Conservation (phyloP, 1,140 invertebrate genomes). For the Pseudomyrmex gracilis region DNA sequence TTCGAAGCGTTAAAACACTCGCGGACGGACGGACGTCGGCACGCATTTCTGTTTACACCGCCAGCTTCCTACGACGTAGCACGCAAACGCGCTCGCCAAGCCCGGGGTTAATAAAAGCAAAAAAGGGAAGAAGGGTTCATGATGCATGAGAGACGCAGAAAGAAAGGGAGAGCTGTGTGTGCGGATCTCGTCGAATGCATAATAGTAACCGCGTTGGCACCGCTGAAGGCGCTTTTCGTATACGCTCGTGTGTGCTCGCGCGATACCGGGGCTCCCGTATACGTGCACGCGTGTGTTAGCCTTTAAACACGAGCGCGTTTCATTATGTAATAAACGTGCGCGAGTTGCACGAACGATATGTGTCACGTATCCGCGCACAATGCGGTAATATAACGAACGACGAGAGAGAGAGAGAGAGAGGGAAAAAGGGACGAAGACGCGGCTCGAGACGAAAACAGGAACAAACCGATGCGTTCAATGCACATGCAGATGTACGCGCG, state of each 20-base stretch:
- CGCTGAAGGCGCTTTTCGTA: slow-evolving; percentile 27
- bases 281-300: slow-evolving; percentile 10
- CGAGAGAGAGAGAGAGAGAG: slow-evolving; percentile 9
- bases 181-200: slow-evolving; percentile 39
- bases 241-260: not conserved
- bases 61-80: slow-evolving; percentile 29
- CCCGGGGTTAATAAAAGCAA: slow-evolving; percentile 8
- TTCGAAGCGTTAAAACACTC: slow-evolving; percentile 10
- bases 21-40: slow-evolving; percentile 6
- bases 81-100: slow-evolving; percentile 29
- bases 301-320: slow-evolving; percentile 54
- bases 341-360: slow-evolving; percentile 54
- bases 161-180: not conserved
- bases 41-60: slow-evolving; percentile 56
- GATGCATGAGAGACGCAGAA: not conserved
- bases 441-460: slow-evolving; percentile 3
- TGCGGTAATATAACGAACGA: slow-evolving; percentile 47
- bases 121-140: not conserved
- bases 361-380: slow-evolving; percentile 53
- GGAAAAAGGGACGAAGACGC: not conserved
- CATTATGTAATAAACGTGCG: slow-evolving; percentile 58
- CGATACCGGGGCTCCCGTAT: slow-evolving; percentile 10
- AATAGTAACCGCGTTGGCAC: slow-evolving; percentile 28
- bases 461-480: slow-evolving; percentile 28
- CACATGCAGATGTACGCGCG: not conserved